Evolutionary conservation across 1,140 invertebrate genomes (phyloP).

Genomic region (Drosophila nasuta): DNA sequence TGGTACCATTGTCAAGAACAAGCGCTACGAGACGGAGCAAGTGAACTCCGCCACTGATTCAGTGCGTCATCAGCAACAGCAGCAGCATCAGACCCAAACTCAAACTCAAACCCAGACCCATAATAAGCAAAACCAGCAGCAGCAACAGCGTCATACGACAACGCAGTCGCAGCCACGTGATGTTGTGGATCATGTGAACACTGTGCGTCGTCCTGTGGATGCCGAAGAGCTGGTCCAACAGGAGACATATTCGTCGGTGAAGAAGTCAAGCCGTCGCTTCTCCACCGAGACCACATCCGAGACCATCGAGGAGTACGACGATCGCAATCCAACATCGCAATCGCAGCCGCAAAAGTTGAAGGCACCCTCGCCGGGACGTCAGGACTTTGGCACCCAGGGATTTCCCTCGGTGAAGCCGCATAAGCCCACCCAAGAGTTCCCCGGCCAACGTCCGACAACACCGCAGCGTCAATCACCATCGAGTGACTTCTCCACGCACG

Average conservation of each 20-base stretch:
- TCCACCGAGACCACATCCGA: conserved; percentile 81
- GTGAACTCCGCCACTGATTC: conserved; percentile 35
- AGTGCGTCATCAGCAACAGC: conserved; percentile 16
- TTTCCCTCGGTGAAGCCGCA: conserved; percentile 62
- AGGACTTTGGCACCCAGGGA: conserved; percentile 60
- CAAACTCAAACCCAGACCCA: conserved; percentile 41
- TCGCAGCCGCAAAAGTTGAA: conserved; percentile 23
- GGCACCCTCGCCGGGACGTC: conserved; percentile 23
- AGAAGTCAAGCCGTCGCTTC: conserved; percentile 76
- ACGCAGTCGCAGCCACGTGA: conserved; percentile 40
- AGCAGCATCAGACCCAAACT: conserved; percentile 41
- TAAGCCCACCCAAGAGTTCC: conserved; percentile 64
- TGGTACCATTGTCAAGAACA: conserved; percentile 88
- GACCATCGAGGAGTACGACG: conserved; percentile 71
- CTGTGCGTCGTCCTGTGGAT: conserved; percentile 19
- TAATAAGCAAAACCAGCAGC: conserved; percentile 33
- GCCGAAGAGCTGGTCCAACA: conserved; percentile 65
- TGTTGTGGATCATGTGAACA: conserved; percentile 70
- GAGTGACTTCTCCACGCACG: conserved; percentile 75
- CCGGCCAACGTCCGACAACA: conserved; percentile 39
- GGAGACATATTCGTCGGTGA: conserved; percentile 70
- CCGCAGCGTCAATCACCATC: conserved; percentile 30
- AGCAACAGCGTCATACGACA: conserved; percentile 33
- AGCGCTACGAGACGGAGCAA: conserved; percentile 87
- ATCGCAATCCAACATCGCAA: conserved; percentile 34